phyloP scores from a whole-genome alignment of 1,140 invertebrate species.

The Diorhabda carinulata region DNA sequence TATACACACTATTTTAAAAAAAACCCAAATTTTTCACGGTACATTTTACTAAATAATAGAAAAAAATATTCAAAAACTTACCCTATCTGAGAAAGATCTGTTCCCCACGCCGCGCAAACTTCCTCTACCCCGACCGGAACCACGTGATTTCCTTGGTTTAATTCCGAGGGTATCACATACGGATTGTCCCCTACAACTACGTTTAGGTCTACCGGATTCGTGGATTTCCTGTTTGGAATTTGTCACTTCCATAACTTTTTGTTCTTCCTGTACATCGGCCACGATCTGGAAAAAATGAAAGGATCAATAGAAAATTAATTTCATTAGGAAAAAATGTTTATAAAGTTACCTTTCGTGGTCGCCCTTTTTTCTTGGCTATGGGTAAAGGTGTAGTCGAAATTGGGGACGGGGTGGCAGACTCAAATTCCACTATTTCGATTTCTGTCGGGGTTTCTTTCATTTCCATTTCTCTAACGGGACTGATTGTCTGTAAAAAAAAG shows the following conservation, averaged over 20 bases:
- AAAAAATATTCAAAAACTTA: constrained; percentile 18
- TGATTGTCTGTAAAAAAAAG: background rate
- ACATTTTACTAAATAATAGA: background rate
- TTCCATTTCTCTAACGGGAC: background rate
- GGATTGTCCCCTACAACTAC: constrained; percentile 41
- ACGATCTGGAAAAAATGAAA: too few species aligned
- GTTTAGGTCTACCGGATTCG: constrained; percentile 39
- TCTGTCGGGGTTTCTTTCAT: too few species aligned
- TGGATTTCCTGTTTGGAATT: constrained; percentile 1
- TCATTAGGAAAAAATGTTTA: too few species aligned
- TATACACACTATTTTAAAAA: background rate
- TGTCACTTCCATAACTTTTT: constrained; percentile 9
- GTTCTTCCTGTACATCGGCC: background rate
- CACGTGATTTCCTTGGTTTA: constrained; percentile 41
- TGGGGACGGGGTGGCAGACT: too few species aligned
- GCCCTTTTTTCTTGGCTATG: too few species aligned
- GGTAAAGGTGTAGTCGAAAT: too few species aligned
- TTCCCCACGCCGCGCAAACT: constrained; percentile 35
- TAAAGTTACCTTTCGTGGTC: too few species aligned
- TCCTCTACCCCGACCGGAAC: constrained; percentile 33
- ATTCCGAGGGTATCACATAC: constrained; percentile 42
- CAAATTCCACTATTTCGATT: too few species aligned
- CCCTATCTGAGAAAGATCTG: constrained; percentile 27
- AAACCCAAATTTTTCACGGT: background rate
- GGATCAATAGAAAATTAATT: too few species aligned